Percentiles rank a stretch among this genome's conserved stretches.
Conservation (phyloP, 2,113 vertebrate genomes). For the Dolichotis patagonum region DNA sequence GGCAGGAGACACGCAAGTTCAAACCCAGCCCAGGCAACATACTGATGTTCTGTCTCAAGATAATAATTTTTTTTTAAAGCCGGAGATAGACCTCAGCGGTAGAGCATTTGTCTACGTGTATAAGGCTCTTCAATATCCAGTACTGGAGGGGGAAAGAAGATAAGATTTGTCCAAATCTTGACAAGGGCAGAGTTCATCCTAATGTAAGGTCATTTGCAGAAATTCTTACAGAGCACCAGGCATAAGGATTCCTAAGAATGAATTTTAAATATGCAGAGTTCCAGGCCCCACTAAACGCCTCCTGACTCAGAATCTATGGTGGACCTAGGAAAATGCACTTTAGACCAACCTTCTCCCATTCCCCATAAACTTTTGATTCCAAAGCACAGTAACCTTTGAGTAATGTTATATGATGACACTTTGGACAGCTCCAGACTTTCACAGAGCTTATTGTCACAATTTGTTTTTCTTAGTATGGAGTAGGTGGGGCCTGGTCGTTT, state of each 20-base stretch:
- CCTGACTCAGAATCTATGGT: background rate
- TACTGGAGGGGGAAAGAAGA: background rate
- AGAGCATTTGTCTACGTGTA: background rate
- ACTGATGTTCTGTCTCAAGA: background rate
- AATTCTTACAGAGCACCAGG: background rate
- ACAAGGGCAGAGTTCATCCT: background rate
- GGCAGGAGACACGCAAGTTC: background rate
- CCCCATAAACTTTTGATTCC: background rate
- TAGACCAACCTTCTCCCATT: background rate
- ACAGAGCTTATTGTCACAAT: background rate
- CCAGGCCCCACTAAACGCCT: background rate
- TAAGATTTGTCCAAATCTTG: background rate
- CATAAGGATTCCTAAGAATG: background rate
- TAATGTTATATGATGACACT: background rate
- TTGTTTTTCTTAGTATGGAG: background rate
- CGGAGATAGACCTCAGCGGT: background rate
- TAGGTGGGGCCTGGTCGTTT: background rate
- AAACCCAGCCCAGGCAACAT: background rate
- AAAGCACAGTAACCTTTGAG: background rate
- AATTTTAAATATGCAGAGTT: background rate
- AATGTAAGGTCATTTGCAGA: background rate
- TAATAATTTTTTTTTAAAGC: background rate
- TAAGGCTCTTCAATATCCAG: background rate
- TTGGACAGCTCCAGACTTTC: background rate
- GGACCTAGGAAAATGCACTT: background rate